Base-by-base conservation (phyloP, 2,797 vertebrate species). In the Spheniscus humboldti region DNA sequence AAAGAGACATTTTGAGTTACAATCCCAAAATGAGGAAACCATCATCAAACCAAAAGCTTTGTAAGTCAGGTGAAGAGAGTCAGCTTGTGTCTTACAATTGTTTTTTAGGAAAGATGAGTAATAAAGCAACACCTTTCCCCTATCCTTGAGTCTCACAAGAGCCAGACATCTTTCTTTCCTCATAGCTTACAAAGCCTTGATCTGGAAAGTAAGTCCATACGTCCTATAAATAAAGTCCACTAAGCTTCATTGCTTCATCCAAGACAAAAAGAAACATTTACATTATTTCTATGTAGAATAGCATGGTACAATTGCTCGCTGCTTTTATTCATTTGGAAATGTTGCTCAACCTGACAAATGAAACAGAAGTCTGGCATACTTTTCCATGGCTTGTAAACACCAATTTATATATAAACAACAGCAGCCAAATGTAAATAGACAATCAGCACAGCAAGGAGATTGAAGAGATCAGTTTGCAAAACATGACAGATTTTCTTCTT, bases 361-460 rank as follows among this genome's bases (percentile, higher is more conserved):
- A 97, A 97, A 96, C 77, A 96, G 95, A 95, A 94, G 74, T 92
- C 91, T 97, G 92, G 91, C 84, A 93, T 88, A 87, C 84, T 94
- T 97, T 95, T 93, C 79, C 75, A 68, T 91, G 84, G 82, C 72
- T 95, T 96, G 94, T 96, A 96, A 97, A 91, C 93, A 74, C 82
- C 95, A 86, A 94, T 96, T 92, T 90, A 50, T 96, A 86, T 95
- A 95, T 94, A 86, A 94, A 95, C 92, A 97, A 67, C 93, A 98
- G 91, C 94, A 81, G 89, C 83, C 67, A 92, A 90, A 91, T 97
- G 94, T 97, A 97, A 97, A 94, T 60, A 94, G 80, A 94, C 71
- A 92, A 62, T 96, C 96, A 80, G 63, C 72, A 47, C 94, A 97
- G 88, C 68, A 91, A 85, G 72, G 93, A 93, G 73, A 62, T 91